Evolutionary conservation across 2,113 vertebrate species (phyloP).

Genomic region (Aythya baeri): DNA sequence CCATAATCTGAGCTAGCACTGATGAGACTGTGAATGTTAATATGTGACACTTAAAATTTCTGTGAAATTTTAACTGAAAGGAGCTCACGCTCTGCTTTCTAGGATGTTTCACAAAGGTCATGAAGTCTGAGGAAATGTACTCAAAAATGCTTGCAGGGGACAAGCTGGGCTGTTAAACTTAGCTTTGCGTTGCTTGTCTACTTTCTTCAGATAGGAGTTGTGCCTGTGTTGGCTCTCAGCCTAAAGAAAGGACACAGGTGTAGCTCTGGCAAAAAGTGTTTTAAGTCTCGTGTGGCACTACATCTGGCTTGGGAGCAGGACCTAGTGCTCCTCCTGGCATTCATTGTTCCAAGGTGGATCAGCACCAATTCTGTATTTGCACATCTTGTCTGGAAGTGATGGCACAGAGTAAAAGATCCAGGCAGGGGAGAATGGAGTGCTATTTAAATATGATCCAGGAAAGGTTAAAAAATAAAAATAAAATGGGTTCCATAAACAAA

Average conservation of each 20-base stretch:
- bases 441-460: background rate
- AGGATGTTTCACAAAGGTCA: background rate
- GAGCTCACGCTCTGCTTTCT: background rate
- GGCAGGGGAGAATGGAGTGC: background rate
- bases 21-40: fast-evolving
- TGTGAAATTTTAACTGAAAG: background rate
- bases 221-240: background rate
- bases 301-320: background rate
- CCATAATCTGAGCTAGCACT: background rate
- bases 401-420: background rate
- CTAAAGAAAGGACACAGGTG: background rate
- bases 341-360: background rate
- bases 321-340: background rate
- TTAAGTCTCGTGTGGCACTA: background rate
- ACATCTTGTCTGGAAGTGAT: background rate
- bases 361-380: background rate
- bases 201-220: background rate
- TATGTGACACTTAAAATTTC: background rate
- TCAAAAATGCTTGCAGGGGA: background rate
- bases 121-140: background rate
- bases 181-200: fast-evolving
- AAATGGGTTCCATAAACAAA: background rate
- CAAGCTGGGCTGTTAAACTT: background rate
- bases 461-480: background rate
- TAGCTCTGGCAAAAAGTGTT: background rate